Evolutionary conservation across 2,888 invertebrate genomes (phyloP).

Genomic region (Reticulitermes lucifugus): DNA sequence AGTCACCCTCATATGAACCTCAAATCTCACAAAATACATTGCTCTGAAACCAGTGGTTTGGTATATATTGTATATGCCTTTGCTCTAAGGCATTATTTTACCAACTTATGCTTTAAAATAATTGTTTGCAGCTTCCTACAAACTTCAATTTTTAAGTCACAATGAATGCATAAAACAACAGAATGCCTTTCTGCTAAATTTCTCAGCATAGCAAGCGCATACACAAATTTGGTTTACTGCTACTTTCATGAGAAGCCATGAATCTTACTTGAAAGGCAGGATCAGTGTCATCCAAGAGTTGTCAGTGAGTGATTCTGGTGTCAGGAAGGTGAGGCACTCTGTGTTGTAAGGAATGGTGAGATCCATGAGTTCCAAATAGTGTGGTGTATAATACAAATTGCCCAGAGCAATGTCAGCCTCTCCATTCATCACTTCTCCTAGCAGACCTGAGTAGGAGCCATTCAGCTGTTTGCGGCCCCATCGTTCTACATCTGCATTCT

Average conservation of each 20-base stretch:
- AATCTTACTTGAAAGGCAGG: conserved; percentile 78
- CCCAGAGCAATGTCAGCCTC: conserved; percentile 80
- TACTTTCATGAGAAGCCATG: neutral
- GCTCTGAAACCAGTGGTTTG: too few species aligned
- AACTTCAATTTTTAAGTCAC: too few species aligned
- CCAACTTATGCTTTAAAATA: too few species aligned
- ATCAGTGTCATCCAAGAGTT: conserved; percentile 88
- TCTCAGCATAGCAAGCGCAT: neutral
- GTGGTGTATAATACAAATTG: conserved; percentile 80
- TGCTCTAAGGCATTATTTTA: too few species aligned
- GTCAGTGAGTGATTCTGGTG: conserved; percentile 83
- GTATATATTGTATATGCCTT: too few species aligned
- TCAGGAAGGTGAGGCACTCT: conserved; percentile 86
- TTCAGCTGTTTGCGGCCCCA: conserved; percentile 77
- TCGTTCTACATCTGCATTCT: conserved; percentile 70
- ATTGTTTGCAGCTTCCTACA: too few species aligned
- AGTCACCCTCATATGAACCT: too few species aligned
- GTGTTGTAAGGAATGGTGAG: conserved; percentile 83
- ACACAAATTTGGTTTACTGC: too few species aligned
- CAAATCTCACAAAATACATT: too few species aligned
- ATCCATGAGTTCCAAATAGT: conserved; percentile 77
- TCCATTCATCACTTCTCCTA: conserved; percentile 68
- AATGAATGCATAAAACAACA: too few species aligned
- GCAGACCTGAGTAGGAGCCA: conserved; percentile 76
- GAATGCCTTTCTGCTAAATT: too few species aligned